A percentile compares a stretch with the other conserved stretches of the same genome.
These are phyloP conservation scores for Siderastrea siderea DNA, from an alignment of 92 coral and sea anemone genomes.

Conservation along the genomic window DNA sequence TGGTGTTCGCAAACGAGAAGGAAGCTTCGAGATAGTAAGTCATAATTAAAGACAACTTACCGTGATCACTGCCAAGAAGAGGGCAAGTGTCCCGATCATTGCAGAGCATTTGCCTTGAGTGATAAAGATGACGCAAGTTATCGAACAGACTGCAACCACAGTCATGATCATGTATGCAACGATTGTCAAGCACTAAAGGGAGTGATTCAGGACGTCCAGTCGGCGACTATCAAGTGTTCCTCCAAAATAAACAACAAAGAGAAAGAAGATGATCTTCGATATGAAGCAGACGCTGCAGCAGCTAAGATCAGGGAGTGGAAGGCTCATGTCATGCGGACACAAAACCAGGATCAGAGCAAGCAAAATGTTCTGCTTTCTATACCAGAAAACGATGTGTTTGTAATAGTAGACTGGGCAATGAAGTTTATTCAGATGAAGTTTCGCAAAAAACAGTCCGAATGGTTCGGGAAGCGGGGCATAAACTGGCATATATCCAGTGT, in stretches of 20 bases:
- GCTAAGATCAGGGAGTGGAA: conserved; percentile 56
- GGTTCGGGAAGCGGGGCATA: conserved; percentile 60
- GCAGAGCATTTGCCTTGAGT: conserved; percentile 51
- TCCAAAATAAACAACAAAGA: conserved; percentile 4
- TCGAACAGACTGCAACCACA: neutral
- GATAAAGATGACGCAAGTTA: conserved; percentile 13
- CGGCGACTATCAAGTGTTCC: neutral
- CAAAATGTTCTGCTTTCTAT: conserved; percentile 44
- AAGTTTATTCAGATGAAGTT: conserved; percentile 44
- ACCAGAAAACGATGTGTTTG: conserved; percentile 41
- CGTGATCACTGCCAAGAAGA: no score
- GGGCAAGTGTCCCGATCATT: no score
- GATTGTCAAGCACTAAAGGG: neutral
- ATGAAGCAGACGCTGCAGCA: conserved; percentile 59
- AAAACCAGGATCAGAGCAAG: conserved; percentile 64
- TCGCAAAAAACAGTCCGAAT: conserved; percentile 25
- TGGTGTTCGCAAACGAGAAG: no score
- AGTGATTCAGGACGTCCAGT: conserved; percentile 9
- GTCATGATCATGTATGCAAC: neutral
- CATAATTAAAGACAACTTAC: conserved; percentile 37
- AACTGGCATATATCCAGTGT: conserved; percentile 68
- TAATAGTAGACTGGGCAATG: conserved; percentile 66
- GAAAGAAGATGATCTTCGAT: conserved; percentile 19
- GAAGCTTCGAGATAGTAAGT: conserved; percentile 12
- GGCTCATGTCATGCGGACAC: conserved; percentile 62